Evolutionary conservation across 2,113 vertebrate genomes (phyloP).

Genomic region (Ranitomeya variabilis): DNA sequence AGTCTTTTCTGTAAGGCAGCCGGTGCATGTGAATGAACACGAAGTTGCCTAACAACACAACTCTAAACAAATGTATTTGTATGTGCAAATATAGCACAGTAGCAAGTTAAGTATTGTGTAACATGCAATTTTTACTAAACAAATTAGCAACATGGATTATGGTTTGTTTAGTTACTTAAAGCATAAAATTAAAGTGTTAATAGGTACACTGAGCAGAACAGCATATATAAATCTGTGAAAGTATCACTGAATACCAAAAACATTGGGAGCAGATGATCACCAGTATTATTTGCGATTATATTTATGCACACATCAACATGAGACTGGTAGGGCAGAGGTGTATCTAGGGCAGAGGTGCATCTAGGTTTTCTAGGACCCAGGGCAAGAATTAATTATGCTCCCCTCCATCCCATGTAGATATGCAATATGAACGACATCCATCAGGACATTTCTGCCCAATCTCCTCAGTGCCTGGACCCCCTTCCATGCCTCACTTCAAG

Average conservation of each 20-base stretch:
- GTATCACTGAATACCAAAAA: neutral
- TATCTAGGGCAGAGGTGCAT: no score
- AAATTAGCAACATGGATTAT: slow-evolving; percentile 16
- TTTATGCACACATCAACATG: neutral
- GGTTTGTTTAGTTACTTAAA: neutral
- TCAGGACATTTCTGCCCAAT: no score
- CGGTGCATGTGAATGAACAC: neutral
- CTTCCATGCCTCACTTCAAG: no score
- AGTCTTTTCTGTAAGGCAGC: neutral
- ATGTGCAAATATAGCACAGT: neutral
- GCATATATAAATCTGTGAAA: neutral
- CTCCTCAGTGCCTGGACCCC: no score
- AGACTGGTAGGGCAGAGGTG: no score
- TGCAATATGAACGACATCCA: no score
- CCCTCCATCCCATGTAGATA: no score
- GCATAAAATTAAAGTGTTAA: slow-evolving; percentile 8
- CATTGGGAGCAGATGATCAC: neutral
- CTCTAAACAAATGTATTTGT: neutral
- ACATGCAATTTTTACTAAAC: slow-evolving; percentile 17
- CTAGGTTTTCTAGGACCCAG: no score
- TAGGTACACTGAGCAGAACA: neutral
- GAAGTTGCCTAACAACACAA: slow-evolving; percentile 12
- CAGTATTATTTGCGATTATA: neutral
- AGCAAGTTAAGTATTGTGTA: slow-evolving; percentile 25
- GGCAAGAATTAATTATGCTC: no score